Conservation (phyloP, 2,113 vertebrate species). For the Hippocampus guttulatus region DNA sequence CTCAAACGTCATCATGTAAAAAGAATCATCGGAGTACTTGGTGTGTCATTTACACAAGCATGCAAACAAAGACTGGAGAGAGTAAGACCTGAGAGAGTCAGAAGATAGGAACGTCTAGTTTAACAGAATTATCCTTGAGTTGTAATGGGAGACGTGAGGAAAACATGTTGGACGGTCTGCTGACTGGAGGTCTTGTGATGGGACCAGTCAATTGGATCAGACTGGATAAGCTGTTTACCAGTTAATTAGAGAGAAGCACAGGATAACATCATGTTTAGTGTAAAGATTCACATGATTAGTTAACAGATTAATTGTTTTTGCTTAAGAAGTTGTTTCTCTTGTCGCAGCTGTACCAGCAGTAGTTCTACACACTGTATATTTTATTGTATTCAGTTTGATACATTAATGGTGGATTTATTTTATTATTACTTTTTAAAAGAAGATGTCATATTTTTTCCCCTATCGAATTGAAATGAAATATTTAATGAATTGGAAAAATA, state of each 20-base stretch:
- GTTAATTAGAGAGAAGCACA: conserved; percentile 24
- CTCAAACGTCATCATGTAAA: neutral
- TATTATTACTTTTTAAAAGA: neutral
- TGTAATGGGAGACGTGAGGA: conserved; percentile 60
- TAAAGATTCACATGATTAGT: conserved; percentile 8
- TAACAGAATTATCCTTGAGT: conserved; percentile 52
- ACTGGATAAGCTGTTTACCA: conserved; percentile 53
- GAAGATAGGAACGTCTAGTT: conserved; percentile 21
- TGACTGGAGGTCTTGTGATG: conserved; percentile 68
- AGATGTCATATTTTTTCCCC: too few species aligned
- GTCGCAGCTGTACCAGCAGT: neutral
- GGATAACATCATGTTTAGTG: neutral
- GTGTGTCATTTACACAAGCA: neutral
- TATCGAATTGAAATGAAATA: too few species aligned
- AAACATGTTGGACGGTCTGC: conserved; percentile 52
- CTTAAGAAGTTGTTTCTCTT: neutral
- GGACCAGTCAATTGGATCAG: conserved; percentile 22
- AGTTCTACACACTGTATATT: neutral
- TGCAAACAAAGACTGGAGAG: neutral
- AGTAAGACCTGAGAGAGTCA: conserved; percentile 17
- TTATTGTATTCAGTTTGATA: neutral
- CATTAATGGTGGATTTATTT: neutral
- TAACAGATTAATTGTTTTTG: neutral
- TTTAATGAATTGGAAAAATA: too few species aligned
- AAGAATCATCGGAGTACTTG: neutral